Conservation (phyloP, 1,140 invertebrate genomes). For the Drosophila elegans region DNA sequence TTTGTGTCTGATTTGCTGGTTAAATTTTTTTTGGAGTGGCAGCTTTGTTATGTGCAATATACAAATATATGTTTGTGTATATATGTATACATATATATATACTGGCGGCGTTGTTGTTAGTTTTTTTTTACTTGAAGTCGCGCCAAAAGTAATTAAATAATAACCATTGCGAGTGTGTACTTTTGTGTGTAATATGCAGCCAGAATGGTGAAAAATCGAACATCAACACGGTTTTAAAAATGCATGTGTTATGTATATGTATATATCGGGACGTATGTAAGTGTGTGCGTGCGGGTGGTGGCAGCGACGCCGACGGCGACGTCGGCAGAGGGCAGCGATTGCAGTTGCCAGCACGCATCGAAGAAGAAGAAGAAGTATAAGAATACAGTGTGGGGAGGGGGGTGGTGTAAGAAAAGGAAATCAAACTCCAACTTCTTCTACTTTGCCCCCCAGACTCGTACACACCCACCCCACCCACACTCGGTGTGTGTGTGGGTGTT, state of each 20-base stretch:
- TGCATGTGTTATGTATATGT: conserved; percentile 24
- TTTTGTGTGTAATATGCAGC: conserved; percentile 29
- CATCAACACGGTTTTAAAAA: conserved; percentile 61
- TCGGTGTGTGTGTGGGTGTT: conserved; percentile 20
- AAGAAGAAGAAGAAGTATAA: conserved; percentile 23
- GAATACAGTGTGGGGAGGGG: neutral
- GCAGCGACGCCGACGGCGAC: conserved; percentile 25
- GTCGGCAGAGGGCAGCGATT: conserved; percentile 14
- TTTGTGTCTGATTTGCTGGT: conserved; percentile 1
- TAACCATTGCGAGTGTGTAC: conserved; percentile 21
- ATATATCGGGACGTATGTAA: conserved; percentile 4
- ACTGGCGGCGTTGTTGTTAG: conserved; percentile 25
- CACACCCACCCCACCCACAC: neutral
- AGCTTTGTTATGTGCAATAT: conserved; percentile 24
- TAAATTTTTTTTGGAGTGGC: conserved; percentile 28
- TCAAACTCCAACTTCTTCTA: conserved; percentile 32
- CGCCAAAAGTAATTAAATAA: conserved; percentile 55
- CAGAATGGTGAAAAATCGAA: conserved; percentile 80
- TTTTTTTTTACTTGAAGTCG: conserved; percentile 27
- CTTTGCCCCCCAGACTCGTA: neutral
- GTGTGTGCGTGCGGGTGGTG: conserved; percentile 47
- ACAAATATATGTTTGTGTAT: conserved; percentile 4
- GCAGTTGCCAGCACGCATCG: conserved; percentile 53
- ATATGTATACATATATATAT: conserved; percentile 15
- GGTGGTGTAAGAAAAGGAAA: conserved; percentile 2